Conservation (phyloP, 2,888 invertebrate genomes). For the Lucinisca nassula region DNA sequence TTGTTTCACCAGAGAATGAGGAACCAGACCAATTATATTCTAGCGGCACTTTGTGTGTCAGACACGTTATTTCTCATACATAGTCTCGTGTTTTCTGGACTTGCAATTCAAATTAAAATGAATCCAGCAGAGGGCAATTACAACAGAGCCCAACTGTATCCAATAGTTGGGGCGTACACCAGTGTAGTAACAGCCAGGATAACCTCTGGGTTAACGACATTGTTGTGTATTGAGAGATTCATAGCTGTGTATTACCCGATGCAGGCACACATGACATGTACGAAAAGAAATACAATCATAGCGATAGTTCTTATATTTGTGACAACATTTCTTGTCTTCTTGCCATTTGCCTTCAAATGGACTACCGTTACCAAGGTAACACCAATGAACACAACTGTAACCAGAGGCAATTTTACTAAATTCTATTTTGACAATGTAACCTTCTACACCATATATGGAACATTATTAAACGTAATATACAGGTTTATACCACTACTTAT, state of each 20-base stretch:
- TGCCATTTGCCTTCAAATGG: conserved; percentile 81
- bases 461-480: conserved; percentile 78
- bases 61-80: conserved; percentile 80
- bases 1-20: conserved; percentile 80
- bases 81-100: conserved; percentile 74
- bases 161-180: conserved; percentile 78
- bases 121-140: conserved; percentile 70
- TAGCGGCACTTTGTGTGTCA: conserved; percentile 80
- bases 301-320: conserved; percentile 75
- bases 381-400: conserved; percentile 63
- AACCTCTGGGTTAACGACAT: conserved; percentile 79
- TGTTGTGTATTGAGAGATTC: conserved; percentile 80
- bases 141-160: conserved; percentile 73
- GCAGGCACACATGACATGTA: conserved; percentile 79
- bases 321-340: conserved; percentile 76
- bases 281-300: conserved; percentile 73
- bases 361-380: conserved; percentile 46
- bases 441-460: conserved; percentile 78
- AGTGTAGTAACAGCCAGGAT: conserved; percentile 82
- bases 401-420: conserved; percentile 69
- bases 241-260: conserved; percentile 84
- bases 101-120: conserved; percentile 72
- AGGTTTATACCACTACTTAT: conserved; percentile 79
- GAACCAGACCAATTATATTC: conserved; percentile 78
- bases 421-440: conserved; percentile 73